Base-by-base conservation (phyloP, 2,888 invertebrate genomes). In the Phyllotreta cruciferae region DNA sequence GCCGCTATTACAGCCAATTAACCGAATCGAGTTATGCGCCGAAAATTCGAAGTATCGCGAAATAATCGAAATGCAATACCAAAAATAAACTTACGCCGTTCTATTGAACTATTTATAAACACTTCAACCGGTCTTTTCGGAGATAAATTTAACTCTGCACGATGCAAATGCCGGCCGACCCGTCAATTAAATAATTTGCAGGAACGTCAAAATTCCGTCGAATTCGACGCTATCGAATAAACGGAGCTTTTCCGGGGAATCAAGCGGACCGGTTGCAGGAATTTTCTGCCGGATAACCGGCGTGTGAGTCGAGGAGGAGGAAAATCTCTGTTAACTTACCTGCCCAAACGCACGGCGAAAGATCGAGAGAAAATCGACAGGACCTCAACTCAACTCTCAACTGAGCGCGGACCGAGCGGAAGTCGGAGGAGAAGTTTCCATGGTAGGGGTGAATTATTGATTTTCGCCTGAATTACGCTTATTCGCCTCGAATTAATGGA, bases 391-490 rank as follows among this genome's bases (percentile, higher is more conserved):
- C 24, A 24, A 24, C 24, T 24, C 24, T 24, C 24, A 24, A 24
- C 24, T 66, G 69, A 72, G 73, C 75, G 75, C 74, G 71, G 73
- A 71, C 73, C 66, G 71, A 52, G 65, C 79, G 78, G 79, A 80
- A 76, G 72, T 78, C 66, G 70, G 66, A 78, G 78, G 78, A 70
- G 75, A 75, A 64, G 61, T 54, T 38, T 52, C 39, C 52, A 42
- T 69, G 72, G 77, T 24, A 66, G 75, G 78, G 77, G 76, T 73
- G 63, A 62, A 56, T 55, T 76, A 77, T 77, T 76, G 78, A 78
- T 77, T 75, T 72, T 39, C 47, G 24, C 39, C 44, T 36, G 24
- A 39, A 45, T 54, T 61, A 7, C 47, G 41, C 41, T 57, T 24
- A 24, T 50, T 34, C 11, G 14, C 6, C 6, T 50, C 4, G 5